Percentiles rank a stretch among this genome's conserved stretches.
phyloP scores from a whole-genome alignment of 2,113 vertebrate species.

The Telmatochromis sp. region DNA sequence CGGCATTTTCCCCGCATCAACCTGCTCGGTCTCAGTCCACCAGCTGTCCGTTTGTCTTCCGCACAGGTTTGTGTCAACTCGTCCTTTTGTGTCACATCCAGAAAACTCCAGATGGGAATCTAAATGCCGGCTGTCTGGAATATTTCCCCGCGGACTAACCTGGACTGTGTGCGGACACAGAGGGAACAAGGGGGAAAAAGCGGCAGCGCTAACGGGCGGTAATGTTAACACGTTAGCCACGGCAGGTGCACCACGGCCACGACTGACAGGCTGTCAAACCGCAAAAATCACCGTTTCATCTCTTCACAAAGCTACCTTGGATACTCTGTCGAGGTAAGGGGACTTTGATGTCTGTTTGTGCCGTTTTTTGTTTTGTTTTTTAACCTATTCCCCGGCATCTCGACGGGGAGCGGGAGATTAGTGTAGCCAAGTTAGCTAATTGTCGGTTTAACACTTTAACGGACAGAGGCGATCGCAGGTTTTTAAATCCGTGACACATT shows the following conservation, averaged over 20 bases:
- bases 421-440: background rate
- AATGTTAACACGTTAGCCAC: background rate
- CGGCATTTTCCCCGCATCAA: conserved; percentile 23
- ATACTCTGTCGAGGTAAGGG: background rate
- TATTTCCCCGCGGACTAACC: background rate
- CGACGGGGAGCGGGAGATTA: background rate
- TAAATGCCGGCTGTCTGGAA: background rate
- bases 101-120: conserved; percentile 22
- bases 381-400: background rate
- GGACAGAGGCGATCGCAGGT: no score
- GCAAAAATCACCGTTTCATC: background rate
- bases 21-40: background rate
- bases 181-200: rapidly evolving
- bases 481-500: background rate
- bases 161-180: background rate
- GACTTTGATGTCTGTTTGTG: background rate
- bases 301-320: background rate
- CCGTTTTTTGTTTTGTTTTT: background rate
- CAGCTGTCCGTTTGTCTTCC: background rate
- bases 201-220: background rate
- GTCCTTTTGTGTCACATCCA: background rate
- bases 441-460: background rate
- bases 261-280: background rate
- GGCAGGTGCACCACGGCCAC: conserved; percentile 1
- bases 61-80: background rate